These are phyloP conservation scores for Cyprinodon tularosa DNA, from an alignment of 2,113 vertebrate species.

Conservation along the genomic window DNA sequence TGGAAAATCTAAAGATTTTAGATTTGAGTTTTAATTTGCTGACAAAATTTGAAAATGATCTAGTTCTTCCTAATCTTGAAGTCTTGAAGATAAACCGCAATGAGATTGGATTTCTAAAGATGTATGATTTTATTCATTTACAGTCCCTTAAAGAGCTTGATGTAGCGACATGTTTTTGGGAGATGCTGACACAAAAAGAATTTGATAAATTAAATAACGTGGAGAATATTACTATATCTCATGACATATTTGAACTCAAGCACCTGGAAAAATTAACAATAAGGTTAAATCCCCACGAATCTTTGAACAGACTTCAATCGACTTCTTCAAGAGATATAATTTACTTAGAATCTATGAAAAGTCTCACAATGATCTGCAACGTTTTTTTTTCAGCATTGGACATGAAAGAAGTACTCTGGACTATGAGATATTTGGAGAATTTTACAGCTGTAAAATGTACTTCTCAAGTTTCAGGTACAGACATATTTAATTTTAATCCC, in stretches of 20 bases:
- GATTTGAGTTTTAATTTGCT: conserved; percentile 18
- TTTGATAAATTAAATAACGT: conserved; percentile 13
- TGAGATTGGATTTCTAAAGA: background rate
- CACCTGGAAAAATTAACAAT: conserved; percentile 7
- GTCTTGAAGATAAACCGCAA: conserved; percentile 26
- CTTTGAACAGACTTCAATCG: background rate
- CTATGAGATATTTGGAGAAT: conserved; percentile 25
- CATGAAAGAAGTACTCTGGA: rapidly evolving
- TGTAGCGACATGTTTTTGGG: background rate
- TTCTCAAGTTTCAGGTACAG: background rate
- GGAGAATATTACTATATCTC: background rate
- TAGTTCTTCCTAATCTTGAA: background rate
- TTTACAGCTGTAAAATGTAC: conserved; percentile 8
- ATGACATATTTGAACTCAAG: background rate
- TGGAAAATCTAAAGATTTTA: conserved; percentile 6
- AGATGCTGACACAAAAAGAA: background rate
- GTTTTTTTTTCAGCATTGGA: background rate
- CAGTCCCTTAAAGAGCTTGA: conserved; percentile 17
- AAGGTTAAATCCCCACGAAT: rapidly evolving
- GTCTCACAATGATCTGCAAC: background rate
- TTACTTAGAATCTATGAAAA: conserved; percentile 6
- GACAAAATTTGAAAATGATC: background rate
- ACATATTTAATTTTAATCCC: conserved; percentile 26
- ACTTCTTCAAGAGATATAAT: background rate
- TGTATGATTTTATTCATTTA: conserved; percentile 6